phyloP scores from a whole-genome alignment of 2,797 vertebrate species.

The Chelon labrosus region DNA sequence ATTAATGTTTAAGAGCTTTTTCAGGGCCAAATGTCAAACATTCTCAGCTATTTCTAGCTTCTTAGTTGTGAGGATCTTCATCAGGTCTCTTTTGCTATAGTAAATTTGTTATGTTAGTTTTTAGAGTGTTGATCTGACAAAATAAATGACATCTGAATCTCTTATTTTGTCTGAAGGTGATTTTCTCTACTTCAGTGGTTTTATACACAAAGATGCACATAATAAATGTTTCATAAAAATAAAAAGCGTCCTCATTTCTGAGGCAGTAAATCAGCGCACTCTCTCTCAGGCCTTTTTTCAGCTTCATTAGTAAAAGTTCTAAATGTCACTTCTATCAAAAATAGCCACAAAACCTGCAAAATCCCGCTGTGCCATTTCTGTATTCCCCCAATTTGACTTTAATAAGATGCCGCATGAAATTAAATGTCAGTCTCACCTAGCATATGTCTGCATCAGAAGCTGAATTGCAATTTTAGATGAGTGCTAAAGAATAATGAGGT shows the following conservation, averaged over 20 bases:
- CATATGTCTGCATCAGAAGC: conserved; percentile 24
- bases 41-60: background rate
- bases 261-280: background rate
- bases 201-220: no score
- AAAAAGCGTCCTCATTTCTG: background rate
- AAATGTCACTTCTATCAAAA: conserved; percentile 41
- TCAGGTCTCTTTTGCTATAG: background rate
- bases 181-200: background rate
- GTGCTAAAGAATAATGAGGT: conserved; percentile 42
- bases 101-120: background rate
- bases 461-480: conserved; percentile 26
- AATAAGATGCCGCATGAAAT: conserved; percentile 2
- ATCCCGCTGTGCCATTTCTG: background rate
- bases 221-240: no score
- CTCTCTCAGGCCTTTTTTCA: background rate
- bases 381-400: background rate
- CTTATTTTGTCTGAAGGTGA: background rate
- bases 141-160: background rate
- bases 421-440: conserved; percentile 36
- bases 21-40: no score
- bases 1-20: no score
- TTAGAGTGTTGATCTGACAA: background rate
- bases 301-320: conserved; percentile 13
- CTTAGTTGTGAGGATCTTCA: background rate
- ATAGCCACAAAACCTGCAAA: conserved; percentile 7